These are phyloP conservation scores for Eledona agricola DNA, from an alignment of 2,888 invertebrate genomes.

Conservation along the genomic window DNA sequence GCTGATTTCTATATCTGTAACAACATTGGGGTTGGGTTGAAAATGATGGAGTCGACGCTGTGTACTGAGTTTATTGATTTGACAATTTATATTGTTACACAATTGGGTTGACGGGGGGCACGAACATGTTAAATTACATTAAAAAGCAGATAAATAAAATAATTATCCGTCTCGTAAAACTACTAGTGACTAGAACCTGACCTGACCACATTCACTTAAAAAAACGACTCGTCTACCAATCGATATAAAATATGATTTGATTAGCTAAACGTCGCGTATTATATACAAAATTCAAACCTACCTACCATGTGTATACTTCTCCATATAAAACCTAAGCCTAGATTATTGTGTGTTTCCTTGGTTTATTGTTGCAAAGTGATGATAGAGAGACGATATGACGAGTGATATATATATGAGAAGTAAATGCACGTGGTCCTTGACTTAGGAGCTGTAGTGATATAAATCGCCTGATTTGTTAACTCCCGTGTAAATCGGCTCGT, in stretches of 20 bases:
- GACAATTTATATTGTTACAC: conserved; percentile 29
- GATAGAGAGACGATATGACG: conserved; percentile 31
- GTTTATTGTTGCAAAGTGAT: conserved; percentile 29
- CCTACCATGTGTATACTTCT: conserved; percentile 36
- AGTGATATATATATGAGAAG: conserved; percentile 33
- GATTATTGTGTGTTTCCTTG: conserved; percentile 34
- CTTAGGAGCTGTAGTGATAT: conserved; percentile 57
- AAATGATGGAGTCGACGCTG: conserved; percentile 2
- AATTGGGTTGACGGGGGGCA: conserved; percentile 26
- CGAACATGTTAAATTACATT: conserved; percentile 31
- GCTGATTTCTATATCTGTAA: too few species aligned
- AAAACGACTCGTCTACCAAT: conserved; percentile 30
- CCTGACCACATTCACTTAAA: conserved; percentile 37
- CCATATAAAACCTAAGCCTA: conserved; percentile 36
- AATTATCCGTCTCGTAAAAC: conserved; percentile 24
- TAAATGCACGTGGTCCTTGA: conserved; percentile 38
- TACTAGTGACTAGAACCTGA: conserved; percentile 37
- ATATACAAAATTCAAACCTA: conserved; percentile 35
- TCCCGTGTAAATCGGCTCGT: conserved; percentile 34
- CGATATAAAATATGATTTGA: conserved; percentile 33
- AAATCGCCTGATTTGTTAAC: conserved; percentile 48
- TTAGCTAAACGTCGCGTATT: conserved; percentile 26
- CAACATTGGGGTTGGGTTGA: too few species aligned
- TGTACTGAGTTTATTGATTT: conserved; percentile 28
- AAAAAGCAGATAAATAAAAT: conserved; percentile 39